Conservation (phyloP, 2,888 invertebrate genomes). For the Marasmarcha lunaedactyla region DNA sequence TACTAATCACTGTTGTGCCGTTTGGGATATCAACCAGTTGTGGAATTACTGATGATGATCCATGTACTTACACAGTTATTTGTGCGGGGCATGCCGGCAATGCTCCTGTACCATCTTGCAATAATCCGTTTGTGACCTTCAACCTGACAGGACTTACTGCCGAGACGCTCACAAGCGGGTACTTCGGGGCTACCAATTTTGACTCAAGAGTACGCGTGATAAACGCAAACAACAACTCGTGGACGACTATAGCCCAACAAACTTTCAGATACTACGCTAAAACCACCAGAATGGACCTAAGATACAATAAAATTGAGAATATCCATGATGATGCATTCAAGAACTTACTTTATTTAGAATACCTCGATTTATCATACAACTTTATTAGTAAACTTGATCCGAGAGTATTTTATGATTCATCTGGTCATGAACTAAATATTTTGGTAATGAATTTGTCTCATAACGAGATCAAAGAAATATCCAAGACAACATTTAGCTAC, state of each 20-base stretch:
- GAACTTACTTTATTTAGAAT: conserved; percentile 21
- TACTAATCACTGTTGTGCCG: no score
- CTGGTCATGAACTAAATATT: conserved; percentile 19
- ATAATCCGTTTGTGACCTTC: conserved; percentile 31
- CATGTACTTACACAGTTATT: conserved; percentile 32
- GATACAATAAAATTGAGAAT: conserved; percentile 27
- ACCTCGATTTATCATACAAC: conserved; percentile 40
- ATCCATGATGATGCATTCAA: conserved; percentile 33
- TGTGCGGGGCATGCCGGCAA: conserved; percentile 29
- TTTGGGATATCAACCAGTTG: conserved; percentile 21
- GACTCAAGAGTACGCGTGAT: conserved; percentile 40
- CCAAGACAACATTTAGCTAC: conserved; percentile 22
- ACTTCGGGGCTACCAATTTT: conserved; percentile 49
- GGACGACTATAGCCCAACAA: conserved; percentile 26
- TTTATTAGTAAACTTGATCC: conserved; percentile 25
- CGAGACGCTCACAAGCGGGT: conserved; percentile 24
- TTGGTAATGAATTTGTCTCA: conserved; percentile 34
- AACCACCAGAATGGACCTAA: conserved; percentile 26
- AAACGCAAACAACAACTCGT: conserved; percentile 25
- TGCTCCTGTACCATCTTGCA: conserved; percentile 25
- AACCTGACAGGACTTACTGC: conserved; percentile 23
- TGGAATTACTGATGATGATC: conserved; percentile 13
- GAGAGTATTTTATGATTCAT: conserved; percentile 23
- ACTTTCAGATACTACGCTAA: conserved; percentile 38
- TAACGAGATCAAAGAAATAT: conserved; percentile 28